Percentiles rank a stretch among this genome's conserved stretches.
Conservation (phyloP, 2,113 vertebrate genomes). For the Paramormyrops kingsleyae region DNA sequence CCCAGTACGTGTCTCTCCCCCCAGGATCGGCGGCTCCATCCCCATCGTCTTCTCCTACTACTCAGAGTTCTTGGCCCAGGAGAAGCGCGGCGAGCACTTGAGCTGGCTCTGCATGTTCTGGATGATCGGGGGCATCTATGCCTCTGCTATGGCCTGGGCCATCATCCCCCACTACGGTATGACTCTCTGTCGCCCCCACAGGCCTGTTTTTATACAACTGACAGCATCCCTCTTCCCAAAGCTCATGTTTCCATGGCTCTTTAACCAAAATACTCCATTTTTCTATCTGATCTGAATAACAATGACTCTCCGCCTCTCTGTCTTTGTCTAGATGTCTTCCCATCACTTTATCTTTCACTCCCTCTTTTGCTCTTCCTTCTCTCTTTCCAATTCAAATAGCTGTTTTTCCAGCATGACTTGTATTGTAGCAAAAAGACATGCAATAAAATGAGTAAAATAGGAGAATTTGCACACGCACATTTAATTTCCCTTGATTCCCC, state of each 20-base stretch:
- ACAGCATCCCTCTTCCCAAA: background rate
- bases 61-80: slow-evolving; percentile 95
- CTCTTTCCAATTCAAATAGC: background rate
- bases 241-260: background rate
- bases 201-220: background rate
- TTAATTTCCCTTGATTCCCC: background rate
- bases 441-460: background rate
- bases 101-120: slow-evolving; percentile 99
- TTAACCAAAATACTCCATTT: background rate
- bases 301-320: background rate
- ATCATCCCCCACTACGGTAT: slow-evolving; percentile 97
- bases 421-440: background rate
- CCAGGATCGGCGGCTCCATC: slow-evolving; percentile 89
- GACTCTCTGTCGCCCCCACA: background rate
- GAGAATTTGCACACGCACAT: background rate
- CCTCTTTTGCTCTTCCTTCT: background rate
- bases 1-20: background rate
- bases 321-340: background rate
- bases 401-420: background rate
- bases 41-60: slow-evolving; percentile 98
- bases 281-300: background rate
- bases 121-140: slow-evolving; percentile 98
- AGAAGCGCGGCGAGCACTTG: slow-evolving; percentile 92
- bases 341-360: background rate
- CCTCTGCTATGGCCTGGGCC: slow-evolving; percentile 96